phyloP scores from a whole-genome alignment of 2,888 invertebrate species.

The Lottia scabra region DNA sequence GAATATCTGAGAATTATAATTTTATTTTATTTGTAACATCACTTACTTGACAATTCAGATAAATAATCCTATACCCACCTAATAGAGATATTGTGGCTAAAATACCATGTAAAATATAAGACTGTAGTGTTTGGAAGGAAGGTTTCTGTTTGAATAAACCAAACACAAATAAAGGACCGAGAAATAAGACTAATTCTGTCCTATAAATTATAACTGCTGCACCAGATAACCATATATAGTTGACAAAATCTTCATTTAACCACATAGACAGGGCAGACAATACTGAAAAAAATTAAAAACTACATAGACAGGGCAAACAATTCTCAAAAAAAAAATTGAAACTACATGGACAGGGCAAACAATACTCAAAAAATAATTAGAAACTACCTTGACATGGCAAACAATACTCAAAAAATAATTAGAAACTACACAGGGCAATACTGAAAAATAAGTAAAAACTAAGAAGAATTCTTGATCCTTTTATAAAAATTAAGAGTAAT shows the following conservation, averaged over 20 bases:
- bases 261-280: slow-evolving; percentile 87
- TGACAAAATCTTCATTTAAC: slow-evolving; percentile 81
- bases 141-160: background rate
- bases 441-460: no score
- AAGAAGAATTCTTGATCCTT: no score
- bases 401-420: no score
- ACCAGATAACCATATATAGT: slow-evolving; percentile 87
- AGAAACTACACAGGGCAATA: no score
- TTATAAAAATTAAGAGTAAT: no score
- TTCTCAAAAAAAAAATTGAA: no score
- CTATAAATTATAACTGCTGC: slow-evolving; percentile 91
- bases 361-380: no score
- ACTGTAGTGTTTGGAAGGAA: background rate
- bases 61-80: slow-evolving; percentile 72
- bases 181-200: slow-evolving; percentile 84
- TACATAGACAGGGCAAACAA: no score
- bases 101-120: slow-evolving; percentile 49
- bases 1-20: background rate
- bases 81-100: slow-evolving; percentile 65
- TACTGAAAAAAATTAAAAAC: slow-evolving; percentile 74
- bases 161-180: slow-evolving; percentile 78
- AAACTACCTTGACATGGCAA: no score
- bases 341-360: no score
- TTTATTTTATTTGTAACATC: background rate
- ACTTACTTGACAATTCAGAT: background rate